Base-by-base conservation (phyloP, 2,113 vertebrate genomes). In the Vulpes lagopus region DNA sequence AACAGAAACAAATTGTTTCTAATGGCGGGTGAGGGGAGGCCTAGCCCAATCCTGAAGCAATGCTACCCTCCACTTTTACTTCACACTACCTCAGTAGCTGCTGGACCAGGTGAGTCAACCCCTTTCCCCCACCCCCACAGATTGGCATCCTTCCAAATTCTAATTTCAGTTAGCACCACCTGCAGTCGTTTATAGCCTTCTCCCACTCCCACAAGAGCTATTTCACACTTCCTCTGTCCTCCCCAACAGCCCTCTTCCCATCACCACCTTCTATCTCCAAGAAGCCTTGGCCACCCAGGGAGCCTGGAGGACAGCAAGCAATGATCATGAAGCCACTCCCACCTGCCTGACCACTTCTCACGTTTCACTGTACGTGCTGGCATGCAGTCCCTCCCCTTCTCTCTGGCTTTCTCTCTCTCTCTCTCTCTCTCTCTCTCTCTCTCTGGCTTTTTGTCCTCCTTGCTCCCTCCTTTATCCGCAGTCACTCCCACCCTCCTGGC, bases 71-170 rank as follows among this genome's bases (percentile, higher is more conserved):
- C 27, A 32, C 20, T 38, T 51, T 67, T 22, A 35, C 15, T 2
- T 0, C 22, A 35, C 35, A n/a, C 10, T 19, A 19, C 17, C 57
- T n/a, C 27, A 17, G 51, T 3, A 53, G 20, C 79, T 30, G 53
- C 55, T 23, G 49, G 83, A 78, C 35, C 27, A 78, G 19, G 64
- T 30, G 30, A 62, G 17, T 74, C 49, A 78, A 8, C 57, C 76
- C 43, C 43, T 43, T 8, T 43, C 43, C 6, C 67, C 55, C 22
- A 27, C 38, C 86, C 43, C 60, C 0, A 1, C 35, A 49, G 19
- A 5, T 27, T 91, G 86, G 53, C 38, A n/a, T 25, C 25, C n/a
- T 80, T 89, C 79, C 83, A 79, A 73, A 96, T 78, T 69, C 76
- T 91, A 35, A 30, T 87, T 82, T 59, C 25, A 49, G 65, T 78